Evolutionary conservation across 2,113 vertebrate genomes (phyloP).

Genomic region (Centropristis striata): DNA sequence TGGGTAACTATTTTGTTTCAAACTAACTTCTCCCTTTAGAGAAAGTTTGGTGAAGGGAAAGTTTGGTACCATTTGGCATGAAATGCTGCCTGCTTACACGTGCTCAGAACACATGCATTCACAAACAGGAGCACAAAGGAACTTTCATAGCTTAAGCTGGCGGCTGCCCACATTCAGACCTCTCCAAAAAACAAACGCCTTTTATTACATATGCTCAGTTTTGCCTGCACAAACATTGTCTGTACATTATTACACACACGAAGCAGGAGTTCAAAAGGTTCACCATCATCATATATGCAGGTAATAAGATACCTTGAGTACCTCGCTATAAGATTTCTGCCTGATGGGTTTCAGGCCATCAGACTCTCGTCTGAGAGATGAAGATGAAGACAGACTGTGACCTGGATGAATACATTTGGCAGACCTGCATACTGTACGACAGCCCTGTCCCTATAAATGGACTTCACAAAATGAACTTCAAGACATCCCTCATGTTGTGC

Average conservation of each 20-base stretch:
- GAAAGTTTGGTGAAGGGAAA: neutral
- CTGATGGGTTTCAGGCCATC: slow-evolving; percentile 33
- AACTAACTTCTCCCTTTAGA: neutral
- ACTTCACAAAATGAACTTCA: slow-evolving; percentile 20
- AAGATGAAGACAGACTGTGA: slow-evolving; percentile 25
- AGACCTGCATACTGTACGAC: slow-evolving; percentile 5
- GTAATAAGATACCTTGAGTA: neutral
- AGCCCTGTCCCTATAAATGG: slow-evolving; percentile 23
- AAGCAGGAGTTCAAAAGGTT: slow-evolving; percentile 1
- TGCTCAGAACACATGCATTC: neutral
- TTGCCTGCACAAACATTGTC: neutral
- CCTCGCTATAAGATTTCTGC: neutral
- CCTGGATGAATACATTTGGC: slow-evolving; percentile 39
- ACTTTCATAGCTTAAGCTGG: neutral
- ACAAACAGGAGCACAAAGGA: neutral
- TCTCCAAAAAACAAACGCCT: neutral
- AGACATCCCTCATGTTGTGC: slow-evolving; percentile 35
- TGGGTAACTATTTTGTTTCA: neutral
- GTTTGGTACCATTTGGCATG: neutral
- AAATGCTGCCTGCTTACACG: neutral
- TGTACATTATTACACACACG: slow-evolving; percentile 4
- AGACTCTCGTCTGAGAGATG: slow-evolving; percentile 20
- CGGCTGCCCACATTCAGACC: neutral
- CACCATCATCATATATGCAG: slow-evolving; percentile 1
- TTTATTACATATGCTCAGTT: neutral